Percentiles rank a stretch among this genome's conserved stretches.
Evolutionary conservation across 2,888 invertebrate genomes (phyloP).

Genomic region (Euphydryas editha): DNA sequence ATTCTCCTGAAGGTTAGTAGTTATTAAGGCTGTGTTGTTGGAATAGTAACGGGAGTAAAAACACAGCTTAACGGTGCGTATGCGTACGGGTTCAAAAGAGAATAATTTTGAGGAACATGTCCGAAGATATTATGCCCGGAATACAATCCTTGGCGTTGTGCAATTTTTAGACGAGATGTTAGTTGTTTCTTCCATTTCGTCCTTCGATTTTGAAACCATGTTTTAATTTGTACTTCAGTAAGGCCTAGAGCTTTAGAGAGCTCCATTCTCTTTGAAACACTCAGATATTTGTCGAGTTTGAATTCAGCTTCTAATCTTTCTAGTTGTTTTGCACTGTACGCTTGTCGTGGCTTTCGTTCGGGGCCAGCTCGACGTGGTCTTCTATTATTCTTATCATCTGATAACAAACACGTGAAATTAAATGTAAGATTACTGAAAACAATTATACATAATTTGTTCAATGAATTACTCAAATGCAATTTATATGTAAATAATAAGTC

Average conservation of each 20-base stretch:
- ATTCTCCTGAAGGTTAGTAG: slow-evolving; percentile 18
- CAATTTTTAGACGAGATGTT: slow-evolving; percentile 94
- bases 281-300: slow-evolving; percentile 97
- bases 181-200: slow-evolving; percentile 99
- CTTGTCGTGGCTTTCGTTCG: slow-evolving; percentile 97
- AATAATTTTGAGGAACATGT: slow-evolving; percentile 84
- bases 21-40: slow-evolving; percentile 65
- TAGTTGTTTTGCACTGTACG: slow-evolving; percentile 97
- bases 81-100: slow-evolving; percentile 85
- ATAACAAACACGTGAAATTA: slow-evolving; percentile 30
- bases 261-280: slow-evolving; percentile 97
- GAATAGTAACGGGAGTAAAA: slow-evolving; percentile 81
- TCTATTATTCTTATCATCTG: slow-evolving; percentile 92
- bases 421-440: too few relatives aligned
- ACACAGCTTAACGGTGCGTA: slow-evolving; percentile 85
- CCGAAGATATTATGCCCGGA: slow-evolving; percentile 86
- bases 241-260: slow-evolving; percentile 93
- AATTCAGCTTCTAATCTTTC: slow-evolving; percentile 96
- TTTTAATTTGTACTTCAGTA: slow-evolving; percentile 98
- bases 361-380: slow-evolving; percentile 93
- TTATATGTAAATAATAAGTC: too few relatives aligned
- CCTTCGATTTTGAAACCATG: slow-evolving; percentile 97
- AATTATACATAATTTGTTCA: too few relatives aligned
- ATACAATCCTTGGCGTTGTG: slow-evolving; percentile 92
- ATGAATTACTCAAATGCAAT: too few relatives aligned